A percentile compares a stretch with the other conserved stretches of the same genome.
These are phyloP conservation scores for Myotis myotis DNA, from an alignment of 2,797 vertebrate species.

Conservation along the genomic window DNA sequence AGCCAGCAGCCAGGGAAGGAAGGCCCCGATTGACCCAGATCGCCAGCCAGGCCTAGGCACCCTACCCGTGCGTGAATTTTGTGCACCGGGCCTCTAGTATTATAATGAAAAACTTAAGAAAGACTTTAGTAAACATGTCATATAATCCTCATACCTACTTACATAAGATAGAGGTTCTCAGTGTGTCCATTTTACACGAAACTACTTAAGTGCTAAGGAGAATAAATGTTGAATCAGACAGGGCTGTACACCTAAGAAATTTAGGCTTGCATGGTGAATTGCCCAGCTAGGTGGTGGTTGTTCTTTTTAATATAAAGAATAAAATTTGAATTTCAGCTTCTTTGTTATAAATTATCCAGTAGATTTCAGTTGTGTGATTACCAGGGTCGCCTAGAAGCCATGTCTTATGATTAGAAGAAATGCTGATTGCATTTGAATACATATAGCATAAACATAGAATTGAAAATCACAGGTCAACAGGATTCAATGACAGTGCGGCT, in stretches of 20 bases:
- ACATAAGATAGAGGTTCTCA: background rate
- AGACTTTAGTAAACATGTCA: background rate
- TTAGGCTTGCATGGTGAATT: background rate
- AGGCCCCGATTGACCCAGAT: no score
- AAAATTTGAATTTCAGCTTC: background rate
- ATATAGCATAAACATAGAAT: background rate
- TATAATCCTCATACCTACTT: background rate
- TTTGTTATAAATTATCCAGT: background rate
- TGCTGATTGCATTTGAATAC: background rate
- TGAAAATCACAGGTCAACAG: background rate
- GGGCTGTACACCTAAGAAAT: background rate
- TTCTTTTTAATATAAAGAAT: background rate
- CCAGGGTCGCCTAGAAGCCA: background rate
- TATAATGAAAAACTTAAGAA: background rate
- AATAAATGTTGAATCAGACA: background rate
- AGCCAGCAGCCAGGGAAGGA: no score
- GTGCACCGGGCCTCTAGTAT: no score
- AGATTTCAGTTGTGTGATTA: background rate
- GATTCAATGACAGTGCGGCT: background rate
- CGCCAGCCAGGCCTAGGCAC: no score
- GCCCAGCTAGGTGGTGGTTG: background rate
- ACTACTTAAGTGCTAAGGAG: background rate
- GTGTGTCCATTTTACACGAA: background rate
- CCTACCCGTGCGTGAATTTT: no score
- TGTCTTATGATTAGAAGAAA: conserved; percentile 9